Conservation (phyloP, 2,113 vertebrate genomes). For the Megaptera novaeangliae region DNA sequence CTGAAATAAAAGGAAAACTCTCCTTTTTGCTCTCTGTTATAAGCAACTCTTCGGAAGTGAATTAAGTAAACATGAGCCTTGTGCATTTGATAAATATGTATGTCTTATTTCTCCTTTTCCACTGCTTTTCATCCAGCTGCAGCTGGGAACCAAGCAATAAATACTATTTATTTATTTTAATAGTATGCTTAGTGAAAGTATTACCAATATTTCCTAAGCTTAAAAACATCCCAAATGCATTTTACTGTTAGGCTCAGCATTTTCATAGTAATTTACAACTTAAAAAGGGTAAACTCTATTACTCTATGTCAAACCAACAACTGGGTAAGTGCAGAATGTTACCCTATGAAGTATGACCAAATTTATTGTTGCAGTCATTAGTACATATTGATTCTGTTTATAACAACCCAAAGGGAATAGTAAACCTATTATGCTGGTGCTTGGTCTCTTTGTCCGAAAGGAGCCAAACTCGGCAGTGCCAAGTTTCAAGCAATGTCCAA, state of each 20-base stretch:
- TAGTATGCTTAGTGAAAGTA: conserved; percentile 84
- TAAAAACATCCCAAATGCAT: conserved; percentile 80
- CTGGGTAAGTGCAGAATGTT: conserved; percentile 79
- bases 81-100: conserved; percentile 77
- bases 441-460: conserved; percentile 43
- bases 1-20: conserved; percentile 45
- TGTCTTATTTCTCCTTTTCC: conserved; percentile 69
- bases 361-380: conserved; percentile 84
- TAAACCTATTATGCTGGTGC: conserved; percentile 67
- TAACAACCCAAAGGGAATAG: conserved; percentile 79
- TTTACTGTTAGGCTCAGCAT: conserved; percentile 82
- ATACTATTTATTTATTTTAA: conserved; percentile 87
- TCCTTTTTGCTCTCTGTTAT: conserved; percentile 60
- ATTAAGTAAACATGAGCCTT: conserved; percentile 76
- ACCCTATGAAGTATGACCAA: conserved; percentile 78
- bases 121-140: conserved; percentile 71
- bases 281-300: conserved; percentile 83
- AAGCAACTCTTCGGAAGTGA: conserved; percentile 76
- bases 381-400: conserved; percentile 82
- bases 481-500: conserved; percentile 35
- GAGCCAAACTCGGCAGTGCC: conserved; percentile 21
- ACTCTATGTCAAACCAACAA: conserved; percentile 81
- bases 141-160: conserved; percentile 81
- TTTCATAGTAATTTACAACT: conserved; percentile 85
- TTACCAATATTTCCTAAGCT: conserved; percentile 83